Percentiles rank a stretch among this genome's conserved stretches.
Evolutionary conservation across 1,140 invertebrate species (phyloP).

Genomic region (Tetramorium parvispinum): DNA sequence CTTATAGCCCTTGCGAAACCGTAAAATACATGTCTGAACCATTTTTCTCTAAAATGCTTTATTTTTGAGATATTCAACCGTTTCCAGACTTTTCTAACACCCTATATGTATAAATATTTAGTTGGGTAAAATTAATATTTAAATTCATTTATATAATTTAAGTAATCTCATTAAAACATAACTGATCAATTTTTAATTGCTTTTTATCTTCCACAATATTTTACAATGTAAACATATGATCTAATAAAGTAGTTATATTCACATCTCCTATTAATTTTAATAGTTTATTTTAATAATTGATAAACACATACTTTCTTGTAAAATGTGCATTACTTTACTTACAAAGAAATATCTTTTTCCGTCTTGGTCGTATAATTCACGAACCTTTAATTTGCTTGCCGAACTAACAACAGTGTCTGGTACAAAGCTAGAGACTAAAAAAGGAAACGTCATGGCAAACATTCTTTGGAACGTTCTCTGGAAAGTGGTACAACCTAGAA

Average conservation of each 20-base stretch:
- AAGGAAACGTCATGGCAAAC: not conserved
- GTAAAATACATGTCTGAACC: too few species aligned
- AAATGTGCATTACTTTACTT: conserved; percentile 1
- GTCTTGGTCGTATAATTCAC: not conserved
- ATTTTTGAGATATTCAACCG: too few species aligned
- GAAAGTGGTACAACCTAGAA: not conserved
- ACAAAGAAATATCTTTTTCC: not conserved
- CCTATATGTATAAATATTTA: conserved; percentile 1
- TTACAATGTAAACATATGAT: not conserved
- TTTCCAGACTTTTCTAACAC: too few species aligned
- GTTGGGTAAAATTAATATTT: not conserved
- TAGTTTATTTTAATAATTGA: not conserved
- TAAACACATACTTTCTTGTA: not conserved
- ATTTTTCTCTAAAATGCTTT: too few species aligned
- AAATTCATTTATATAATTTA: not conserved
- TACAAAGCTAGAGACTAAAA: not conserved
- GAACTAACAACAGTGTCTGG: not conserved
- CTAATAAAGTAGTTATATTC: not conserved
- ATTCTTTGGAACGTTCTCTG: not conserved
- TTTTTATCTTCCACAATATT: not conserved
- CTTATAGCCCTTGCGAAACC: too few species aligned
- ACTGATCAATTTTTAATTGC: not conserved
- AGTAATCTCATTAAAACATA: not conserved
- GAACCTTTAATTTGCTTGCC: conserved; percentile 24
- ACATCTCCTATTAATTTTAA: not conserved